Evolutionary conservation across 1,140 invertebrate species (phyloP).

Genomic region (Drosophila yakuba): DNA sequence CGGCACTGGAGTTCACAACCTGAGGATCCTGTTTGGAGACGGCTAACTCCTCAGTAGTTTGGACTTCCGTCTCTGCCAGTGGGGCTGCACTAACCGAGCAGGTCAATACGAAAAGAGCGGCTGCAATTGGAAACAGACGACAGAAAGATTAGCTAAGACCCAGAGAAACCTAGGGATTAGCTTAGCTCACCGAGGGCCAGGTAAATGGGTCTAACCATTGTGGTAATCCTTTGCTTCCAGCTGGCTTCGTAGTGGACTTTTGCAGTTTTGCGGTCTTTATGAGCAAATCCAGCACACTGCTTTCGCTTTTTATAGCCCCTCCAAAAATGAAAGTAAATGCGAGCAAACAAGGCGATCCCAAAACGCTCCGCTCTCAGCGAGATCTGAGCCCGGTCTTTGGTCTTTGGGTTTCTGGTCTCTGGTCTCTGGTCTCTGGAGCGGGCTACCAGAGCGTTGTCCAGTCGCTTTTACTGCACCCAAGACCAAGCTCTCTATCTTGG

Average conservation of each 20-base stretch:
- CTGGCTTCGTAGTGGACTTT: slow-evolving; percentile 60
- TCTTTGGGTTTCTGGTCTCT: too few species aligned
- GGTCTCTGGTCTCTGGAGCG: slow-evolving; percentile 12
- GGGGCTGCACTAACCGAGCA: slow-evolving; percentile 43
- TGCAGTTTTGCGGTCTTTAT: slow-evolving; percentile 81
- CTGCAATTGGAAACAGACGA: slow-evolving; percentile 12
- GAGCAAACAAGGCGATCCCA: slow-evolving; percentile 58
- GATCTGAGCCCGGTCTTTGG: slow-evolving; percentile 19
- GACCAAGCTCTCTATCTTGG: slow-evolving; percentile 51
- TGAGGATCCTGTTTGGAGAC: slow-evolving; percentile 20
- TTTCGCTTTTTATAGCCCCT: slow-evolving; percentile 79
- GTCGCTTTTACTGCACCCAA: slow-evolving; percentile 54
- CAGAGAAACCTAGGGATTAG: neutral
- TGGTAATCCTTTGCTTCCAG: slow-evolving; percentile 45
- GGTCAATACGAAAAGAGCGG: slow-evolving; percentile 51
- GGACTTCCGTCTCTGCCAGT: slow-evolving; percentile 19
- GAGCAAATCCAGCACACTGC: slow-evolving; percentile 75
- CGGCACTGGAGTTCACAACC: slow-evolving; percentile 39
- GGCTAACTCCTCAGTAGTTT: slow-evolving; percentile 24
- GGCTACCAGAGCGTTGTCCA: slow-evolving; percentile 29
- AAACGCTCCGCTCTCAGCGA: slow-evolving; percentile 21
- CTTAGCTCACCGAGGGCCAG: slow-evolving; percentile 57
- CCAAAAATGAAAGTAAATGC: slow-evolving; percentile 67
- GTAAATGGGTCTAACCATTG: slow-evolving; percentile 66
- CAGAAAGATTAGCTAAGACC: neutral